Base-by-base conservation (phyloP, 1,140 invertebrate species). In the Leptopilina clavipes region DNA sequence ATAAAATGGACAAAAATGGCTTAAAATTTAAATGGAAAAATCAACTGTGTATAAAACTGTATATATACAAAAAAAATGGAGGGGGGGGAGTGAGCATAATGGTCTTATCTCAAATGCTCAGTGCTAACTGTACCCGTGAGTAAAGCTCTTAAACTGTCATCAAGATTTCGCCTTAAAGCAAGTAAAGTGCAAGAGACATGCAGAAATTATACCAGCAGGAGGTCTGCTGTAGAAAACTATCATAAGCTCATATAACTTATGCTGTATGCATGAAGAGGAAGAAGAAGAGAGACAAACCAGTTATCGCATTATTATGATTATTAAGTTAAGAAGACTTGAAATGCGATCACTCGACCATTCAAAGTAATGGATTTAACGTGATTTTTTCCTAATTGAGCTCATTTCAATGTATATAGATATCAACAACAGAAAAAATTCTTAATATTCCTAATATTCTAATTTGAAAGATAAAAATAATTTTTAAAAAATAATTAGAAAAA, bases 341-440 rank as follows among this genome's bases (percentile, higher is more conserved):
- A 65, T 65, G 11, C n/a, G 59, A 65, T 65, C 22, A 31, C 22
- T 37, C 22, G 22, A 65, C 59, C 59, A 65, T 59, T 59, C 7
- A 14, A 59, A 59, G 6, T 59, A 59, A 59, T 59, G 56, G 56
- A 59, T 19, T 12, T 2, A 37, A 7, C 72, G 72, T 73, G 44
- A n/a, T 25, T 59, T 74, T 6, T 74, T n/a, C 8, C 25, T 44
- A 45, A 74, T 74, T 74, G 52, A 56, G 52, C 72, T 74, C 43
- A 74, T 74, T 74, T 56, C 59, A 37, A 14, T 43, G 6, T 14
- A 1, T 9, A 73, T 18, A 73, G 56, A 37, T 17, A 18, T 43
- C 25, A n/a, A n/a, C n/a, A n/a, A n/a, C 52, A 17, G 31, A 19
- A 59, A 59, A 31, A 59, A 59, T 25, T 59, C 19, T 12, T 31